Evolutionary conservation across 2,888 invertebrate species (phyloP), one percentile per base, ranked within the genome.

Genomic region (Pollenia amentaria): DNA sequence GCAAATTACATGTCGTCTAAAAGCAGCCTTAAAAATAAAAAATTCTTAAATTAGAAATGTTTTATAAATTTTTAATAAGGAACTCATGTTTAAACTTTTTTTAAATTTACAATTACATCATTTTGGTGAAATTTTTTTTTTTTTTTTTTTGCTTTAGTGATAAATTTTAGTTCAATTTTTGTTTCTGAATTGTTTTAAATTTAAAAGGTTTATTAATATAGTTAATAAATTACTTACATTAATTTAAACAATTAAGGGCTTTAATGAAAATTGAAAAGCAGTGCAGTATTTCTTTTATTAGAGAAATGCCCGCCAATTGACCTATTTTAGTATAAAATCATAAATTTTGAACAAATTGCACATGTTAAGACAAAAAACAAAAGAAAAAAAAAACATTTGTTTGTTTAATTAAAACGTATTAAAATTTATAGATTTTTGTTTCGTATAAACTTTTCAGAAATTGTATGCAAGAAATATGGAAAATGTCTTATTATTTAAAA

Each of bases 261-360:
- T 16, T 10, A 16, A 51, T 29, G 14, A 38, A 57, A 60, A 60
- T 69, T 48, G 40, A 60, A 62, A 46, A 60, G 40, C 60, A 48
- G 8, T 78, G 48, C 69, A 16, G 11, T 42, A 51, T 70, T 70
- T 79, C 42, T 29, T 62, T 79, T 69, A 79, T 70, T 51, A 42
- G 12, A 79, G 60, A 51, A 62, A 62, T 70, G 78, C 78, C 78
- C 69, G 57, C 16, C 78, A 79, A 79, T 79, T 79, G 78, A 70
- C 69, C 60, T 6, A 62, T 51, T 70, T 79, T 60, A 40, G 8
- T 16, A 40, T 69, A 51, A 62, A 79, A 70, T 70, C 67, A 67
- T 70, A 70, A 57, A 67, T 60, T 51, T 70, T 21, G 16, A 70
- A 65, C 53, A 64, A 75, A 62, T 48, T 60, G 57, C 40, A 21